Conservation (phyloP, 2,797 vertebrate genomes). For the Hozukius guyotensis region DNA sequence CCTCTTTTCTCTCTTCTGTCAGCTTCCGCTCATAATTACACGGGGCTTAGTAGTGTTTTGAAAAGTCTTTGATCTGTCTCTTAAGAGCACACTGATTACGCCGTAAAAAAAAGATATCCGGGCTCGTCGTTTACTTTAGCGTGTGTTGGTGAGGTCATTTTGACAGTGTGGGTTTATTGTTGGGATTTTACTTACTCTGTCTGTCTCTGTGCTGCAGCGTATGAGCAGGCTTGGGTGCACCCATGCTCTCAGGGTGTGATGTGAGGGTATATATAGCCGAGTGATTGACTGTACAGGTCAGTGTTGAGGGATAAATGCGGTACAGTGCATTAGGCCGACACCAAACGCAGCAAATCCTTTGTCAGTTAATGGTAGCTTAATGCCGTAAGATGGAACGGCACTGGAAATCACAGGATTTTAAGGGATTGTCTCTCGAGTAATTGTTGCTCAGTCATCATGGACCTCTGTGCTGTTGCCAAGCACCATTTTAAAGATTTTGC, state of each 20-base stretch:
- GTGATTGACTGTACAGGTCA: conserved; percentile 54
- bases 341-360: conserved; percentile 71
- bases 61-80: conserved; percentile 60
- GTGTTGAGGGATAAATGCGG: conserved; percentile 49
- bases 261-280: conserved; percentile 36
- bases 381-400: conserved; percentile 51
- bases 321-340: conserved; percentile 64
- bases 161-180: conserved; percentile 5
- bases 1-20: conserved; percentile 42
- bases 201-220: neutral
- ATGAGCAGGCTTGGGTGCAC: conserved; percentile 4
- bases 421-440: conserved; percentile 72
- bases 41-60: conserved; percentile 48
- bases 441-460: conserved; percentile 58
- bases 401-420: conserved; percentile 65
- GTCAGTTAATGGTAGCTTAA: conserved; percentile 76
- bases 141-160: conserved; percentile 21
- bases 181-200: neutral
- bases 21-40: conserved; percentile 68
- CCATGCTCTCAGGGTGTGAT: conserved; percentile 24
- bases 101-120: conserved; percentile 18
- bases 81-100: conserved; percentile 45
- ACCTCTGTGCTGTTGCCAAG: conserved; percentile 31
- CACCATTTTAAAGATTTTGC: conserved; percentile 44
- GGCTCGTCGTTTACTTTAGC: conserved; percentile 10